Evolutionary conservation across 2,888 invertebrate genomes (phyloP).

Genomic region (Drosophila leonis): DNA sequence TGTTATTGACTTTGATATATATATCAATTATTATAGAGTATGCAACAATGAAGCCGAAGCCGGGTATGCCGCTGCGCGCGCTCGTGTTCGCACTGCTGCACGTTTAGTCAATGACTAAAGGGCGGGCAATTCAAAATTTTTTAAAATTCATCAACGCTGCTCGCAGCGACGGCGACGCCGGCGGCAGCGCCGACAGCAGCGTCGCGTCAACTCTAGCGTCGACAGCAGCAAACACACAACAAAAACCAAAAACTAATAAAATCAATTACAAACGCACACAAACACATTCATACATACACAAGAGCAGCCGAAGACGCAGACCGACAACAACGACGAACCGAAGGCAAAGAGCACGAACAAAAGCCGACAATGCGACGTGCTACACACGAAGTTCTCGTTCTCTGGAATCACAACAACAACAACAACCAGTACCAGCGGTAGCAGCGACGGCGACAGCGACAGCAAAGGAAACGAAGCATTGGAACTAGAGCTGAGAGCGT

Average conservation of each 20-base stretch:
- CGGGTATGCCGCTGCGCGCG: slow-evolving; percentile 71
- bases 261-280: slow-evolving; percentile 82
- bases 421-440: slow-evolving; percentile 21
- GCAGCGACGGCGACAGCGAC: slow-evolving; percentile 17
- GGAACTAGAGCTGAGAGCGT: slow-evolving; percentile 59
- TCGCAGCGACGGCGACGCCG: slow-evolving; percentile 36
- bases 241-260: slow-evolving; percentile 84
- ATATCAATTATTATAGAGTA: slow-evolving; percentile 23
- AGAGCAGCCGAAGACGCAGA: slow-evolving; percentile 40
- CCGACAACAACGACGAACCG: slow-evolving; percentile 36
- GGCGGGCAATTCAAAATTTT: slow-evolving; percentile 85
- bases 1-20: slow-evolving; percentile 7
- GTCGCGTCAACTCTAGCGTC: slow-evolving; percentile 53
- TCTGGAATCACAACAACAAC: slow-evolving; percentile 50
- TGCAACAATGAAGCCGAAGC: slow-evolving; percentile 50
- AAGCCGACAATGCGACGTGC: slow-evolving; percentile 58
- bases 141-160: slow-evolving; percentile 81
- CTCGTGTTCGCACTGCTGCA: slow-evolving; percentile 82
- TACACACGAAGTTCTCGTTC: slow-evolving; percentile 58
- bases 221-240: slow-evolving; percentile 77
- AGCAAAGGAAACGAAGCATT: slow-evolving; percentile 66
- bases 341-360: slow-evolving; percentile 60
- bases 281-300: slow-evolving; percentile 57
- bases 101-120: slow-evolving; percentile 84
- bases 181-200: slow-evolving; percentile 35